Evolutionary conservation across 35 echinoderm and acorn worm species (phyloP).

Genomic region (Patiria miniata): DNA sequence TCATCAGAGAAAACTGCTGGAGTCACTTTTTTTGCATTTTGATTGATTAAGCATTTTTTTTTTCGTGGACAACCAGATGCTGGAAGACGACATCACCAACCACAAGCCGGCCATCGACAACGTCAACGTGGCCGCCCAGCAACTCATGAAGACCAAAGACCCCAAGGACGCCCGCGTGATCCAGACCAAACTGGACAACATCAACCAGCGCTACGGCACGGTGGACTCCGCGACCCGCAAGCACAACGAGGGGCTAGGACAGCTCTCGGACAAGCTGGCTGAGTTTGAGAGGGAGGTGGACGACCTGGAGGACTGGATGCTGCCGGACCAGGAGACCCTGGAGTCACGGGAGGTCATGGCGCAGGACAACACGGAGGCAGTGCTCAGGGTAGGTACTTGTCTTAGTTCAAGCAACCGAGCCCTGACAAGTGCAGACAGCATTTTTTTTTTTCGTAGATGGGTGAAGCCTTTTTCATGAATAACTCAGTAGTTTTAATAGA

Average conservation of each 20-base stretch:
- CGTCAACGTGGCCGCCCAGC: slow-evolving; percentile 71
- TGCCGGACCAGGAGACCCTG: slow-evolving; percentile 86
- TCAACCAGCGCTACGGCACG: slow-evolving; percentile 72
- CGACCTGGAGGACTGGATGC: slow-evolving; percentile 86
- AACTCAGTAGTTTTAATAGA: too few species aligned
- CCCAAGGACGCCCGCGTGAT: slow-evolving; percentile 62
- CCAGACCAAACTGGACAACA: slow-evolving; percentile 72
- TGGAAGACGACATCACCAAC: slow-evolving; percentile 85
- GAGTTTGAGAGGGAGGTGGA: slow-evolving; percentile 88
- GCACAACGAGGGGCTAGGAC: slow-evolving; percentile 65
- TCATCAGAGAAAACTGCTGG: too few species aligned
- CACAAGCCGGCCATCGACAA: slow-evolving; percentile 78
- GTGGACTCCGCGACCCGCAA: slow-evolving; percentile 55
- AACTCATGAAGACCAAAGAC: slow-evolving; percentile 67
- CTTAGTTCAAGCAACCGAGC: too few species aligned
- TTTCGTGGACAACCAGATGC: slow-evolving; percentile 21
- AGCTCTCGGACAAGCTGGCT: slow-evolving; percentile 61
- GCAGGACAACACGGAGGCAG: slow-evolving; percentile 68
- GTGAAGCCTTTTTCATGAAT: too few species aligned
- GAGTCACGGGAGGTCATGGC: slow-evolving; percentile 79
- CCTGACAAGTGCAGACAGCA: too few species aligned
- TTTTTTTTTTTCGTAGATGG: too few species aligned
- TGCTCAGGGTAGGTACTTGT: background rate
- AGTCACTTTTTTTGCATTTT: too few species aligned
- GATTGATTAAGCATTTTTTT: background rate